A percentile compares a stretch with the other conserved stretches of the same genome.
These are phyloP conservation scores for Rhea pennata DNA, from an alignment of 2,113 vertebrate genomes.

Conservation along the genomic window DNA sequence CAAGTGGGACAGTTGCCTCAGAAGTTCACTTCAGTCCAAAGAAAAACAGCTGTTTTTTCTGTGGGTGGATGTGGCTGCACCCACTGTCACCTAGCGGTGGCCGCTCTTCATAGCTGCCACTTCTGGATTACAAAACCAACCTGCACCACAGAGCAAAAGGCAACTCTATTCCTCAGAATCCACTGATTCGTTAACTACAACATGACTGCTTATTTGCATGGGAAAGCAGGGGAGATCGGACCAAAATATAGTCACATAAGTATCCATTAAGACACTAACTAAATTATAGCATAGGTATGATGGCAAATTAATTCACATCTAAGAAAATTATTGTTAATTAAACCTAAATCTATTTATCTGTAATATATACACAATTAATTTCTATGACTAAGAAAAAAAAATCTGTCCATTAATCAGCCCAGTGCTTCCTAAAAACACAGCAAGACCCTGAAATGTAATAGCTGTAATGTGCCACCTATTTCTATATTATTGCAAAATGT, in stretches of 20 bases:
- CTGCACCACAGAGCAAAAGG: not conserved
- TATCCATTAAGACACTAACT: not conserved
- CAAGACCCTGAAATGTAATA: not conserved
- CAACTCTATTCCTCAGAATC: not conserved
- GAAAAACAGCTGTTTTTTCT: not conserved
- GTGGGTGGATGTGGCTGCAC: no score
- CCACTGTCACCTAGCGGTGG: not conserved
- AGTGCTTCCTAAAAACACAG: not conserved
- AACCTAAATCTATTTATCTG: not conserved
- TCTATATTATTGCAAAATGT: not conserved
- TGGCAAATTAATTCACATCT: not conserved
- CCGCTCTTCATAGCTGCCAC: not conserved
- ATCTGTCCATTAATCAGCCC: not conserved
- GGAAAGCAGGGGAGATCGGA: not conserved
- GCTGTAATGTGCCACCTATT: not conserved
- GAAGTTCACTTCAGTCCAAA: not conserved
- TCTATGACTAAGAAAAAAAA: not conserved
- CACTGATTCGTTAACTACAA: not conserved
- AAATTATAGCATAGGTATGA: not conserved
- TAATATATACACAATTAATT: not conserved
- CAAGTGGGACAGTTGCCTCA: not conserved
- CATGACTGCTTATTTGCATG: not conserved
- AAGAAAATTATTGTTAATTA: not conserved
- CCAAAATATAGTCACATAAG: not conserved
- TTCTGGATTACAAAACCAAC: not conserved